A percentile compares a stretch with the other conserved stretches of the same genome.
Evolutionary conservation across 2,888 invertebrate species (phyloP).

Genomic region (Troides helena): DNA sequence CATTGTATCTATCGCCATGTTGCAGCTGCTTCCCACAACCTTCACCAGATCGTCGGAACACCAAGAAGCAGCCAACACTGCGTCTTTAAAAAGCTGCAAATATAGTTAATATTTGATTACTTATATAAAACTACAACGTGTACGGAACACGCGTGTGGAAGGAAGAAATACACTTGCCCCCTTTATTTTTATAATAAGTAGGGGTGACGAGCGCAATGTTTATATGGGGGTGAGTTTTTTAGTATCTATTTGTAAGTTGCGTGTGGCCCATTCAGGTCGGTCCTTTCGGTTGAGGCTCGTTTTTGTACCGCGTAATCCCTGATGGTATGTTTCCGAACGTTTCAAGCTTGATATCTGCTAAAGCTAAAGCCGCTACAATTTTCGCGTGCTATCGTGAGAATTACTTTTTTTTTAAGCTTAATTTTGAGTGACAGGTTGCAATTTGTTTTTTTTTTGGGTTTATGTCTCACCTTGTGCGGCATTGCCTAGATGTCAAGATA

Average conservation of each 20-base stretch:
- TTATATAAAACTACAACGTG: neutral
- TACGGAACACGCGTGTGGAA: neutral
- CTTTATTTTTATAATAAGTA: conserved; percentile 42
- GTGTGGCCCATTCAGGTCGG: conserved; percentile 56
- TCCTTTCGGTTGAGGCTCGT: conserved; percentile 43
- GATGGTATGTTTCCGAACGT: conserved; percentile 43
- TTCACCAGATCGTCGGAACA: no score
- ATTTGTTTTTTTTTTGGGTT: no score
- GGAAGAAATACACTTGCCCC: conserved; percentile 1
- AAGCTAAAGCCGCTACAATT: conserved; percentile 33
- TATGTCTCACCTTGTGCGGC: no score
- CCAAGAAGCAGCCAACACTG: no score
- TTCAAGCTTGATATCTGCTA: conserved; percentile 30
- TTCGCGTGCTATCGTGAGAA: conserved; percentile 49
- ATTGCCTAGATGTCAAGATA: no score
- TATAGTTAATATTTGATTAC: no score
- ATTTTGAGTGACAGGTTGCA: conserved; percentile 21
- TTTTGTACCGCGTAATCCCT: conserved; percentile 46
- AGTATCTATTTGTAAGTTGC: conserved; percentile 40
- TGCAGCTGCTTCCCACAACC: no score
- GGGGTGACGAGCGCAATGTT: conserved; percentile 55
- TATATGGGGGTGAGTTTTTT: conserved; percentile 42
- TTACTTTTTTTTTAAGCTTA: conserved; percentile 1
- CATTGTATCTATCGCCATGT: no score
- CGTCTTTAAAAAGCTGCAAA: no score